Conservation (phyloP, 2,888 invertebrate genomes). For the Platycheirus albimanus region DNA sequence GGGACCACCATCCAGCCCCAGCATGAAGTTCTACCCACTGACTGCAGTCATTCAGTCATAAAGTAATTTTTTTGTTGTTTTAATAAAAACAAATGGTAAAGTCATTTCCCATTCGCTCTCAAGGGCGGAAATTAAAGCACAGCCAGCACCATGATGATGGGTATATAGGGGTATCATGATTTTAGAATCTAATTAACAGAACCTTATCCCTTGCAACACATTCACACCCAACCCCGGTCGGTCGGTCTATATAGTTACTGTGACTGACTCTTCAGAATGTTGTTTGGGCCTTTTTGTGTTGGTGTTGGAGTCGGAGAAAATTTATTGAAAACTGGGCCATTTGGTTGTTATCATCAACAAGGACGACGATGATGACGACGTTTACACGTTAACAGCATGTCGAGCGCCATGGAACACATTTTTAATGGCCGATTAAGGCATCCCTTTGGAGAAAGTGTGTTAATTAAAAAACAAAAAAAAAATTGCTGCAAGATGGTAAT, state of each 20-base stretch:
- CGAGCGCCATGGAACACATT: constrained; percentile 29
- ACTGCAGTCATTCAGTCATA: constrained; percentile 43
- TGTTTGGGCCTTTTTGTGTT: constrained; percentile 2
- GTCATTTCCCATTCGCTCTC: constrained; percentile 63
- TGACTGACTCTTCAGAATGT: neutral
- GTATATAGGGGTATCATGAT: constrained; percentile 50
- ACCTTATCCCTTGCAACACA: constrained; percentile 33
- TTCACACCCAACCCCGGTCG: neutral
- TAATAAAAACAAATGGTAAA: constrained; percentile 59
- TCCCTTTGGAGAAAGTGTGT: constrained; percentile 46
- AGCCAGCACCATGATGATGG: constrained; percentile 31
- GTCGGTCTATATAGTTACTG: neutral
- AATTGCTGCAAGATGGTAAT: constrained; percentile 21
- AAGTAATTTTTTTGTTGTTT: constrained; percentile 49
- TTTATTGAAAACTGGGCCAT: constrained; percentile 70
- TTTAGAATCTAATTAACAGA: constrained; percentile 70
- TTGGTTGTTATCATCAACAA: constrained; percentile 54
- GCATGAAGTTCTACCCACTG: neutral
- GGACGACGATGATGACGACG: constrained; percentile 15
- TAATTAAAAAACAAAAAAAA: constrained; percentile 48
- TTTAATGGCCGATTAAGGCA: constrained; percentile 66
- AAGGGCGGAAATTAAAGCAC: constrained; percentile 59
- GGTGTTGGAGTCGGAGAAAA: constrained; percentile 31
- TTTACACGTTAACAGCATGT: constrained; percentile 54
- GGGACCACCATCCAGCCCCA: neutral